These are phyloP conservation scores for Beroe forskalii DNA, from an alignment of 37 sponge, comb jelly and placozoan genomes.

Conservation along the genomic window DNA sequence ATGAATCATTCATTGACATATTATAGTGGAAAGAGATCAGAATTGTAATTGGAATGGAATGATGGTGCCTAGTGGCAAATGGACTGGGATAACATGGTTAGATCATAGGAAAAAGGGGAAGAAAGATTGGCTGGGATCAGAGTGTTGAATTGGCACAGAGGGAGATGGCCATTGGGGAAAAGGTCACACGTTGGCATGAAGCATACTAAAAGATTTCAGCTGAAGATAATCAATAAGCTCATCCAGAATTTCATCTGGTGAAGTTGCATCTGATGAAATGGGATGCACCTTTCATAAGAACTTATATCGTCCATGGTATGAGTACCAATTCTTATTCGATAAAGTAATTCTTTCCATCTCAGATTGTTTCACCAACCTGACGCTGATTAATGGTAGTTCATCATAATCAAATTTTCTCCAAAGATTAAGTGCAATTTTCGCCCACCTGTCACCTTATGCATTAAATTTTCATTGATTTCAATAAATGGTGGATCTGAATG, in stretches of 20 bases:
- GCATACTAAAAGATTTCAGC: constrained; percentile 62
- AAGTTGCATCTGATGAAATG: not conserved
- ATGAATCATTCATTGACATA: no score
- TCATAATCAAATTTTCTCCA: constrained; percentile 63
- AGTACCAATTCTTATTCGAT: not conserved
- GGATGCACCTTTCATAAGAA: not conserved
- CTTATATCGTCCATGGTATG: not conserved
- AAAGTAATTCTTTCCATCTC: no score
- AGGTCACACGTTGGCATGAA: constrained; percentile 68
- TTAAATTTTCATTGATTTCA: not conserved
- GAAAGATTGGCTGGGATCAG: no score
- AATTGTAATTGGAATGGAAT: no score
- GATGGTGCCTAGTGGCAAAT: no score
- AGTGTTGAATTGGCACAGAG: no score
- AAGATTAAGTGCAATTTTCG: constrained; percentile 39
- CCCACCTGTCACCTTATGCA: constrained; percentile 13
- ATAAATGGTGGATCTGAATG: constrained; percentile 43
- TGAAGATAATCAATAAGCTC: not conserved
- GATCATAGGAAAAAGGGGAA: no score
- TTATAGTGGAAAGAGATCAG: no score
- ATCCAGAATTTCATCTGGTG: not conserved
- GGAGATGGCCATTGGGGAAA: no score
- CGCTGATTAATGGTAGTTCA: no score
- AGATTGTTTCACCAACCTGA: no score
- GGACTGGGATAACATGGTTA: no score